phyloP scores from a whole-genome alignment of 2,113 vertebrate genomes.

The Rhizomys pruinosus region DNA sequence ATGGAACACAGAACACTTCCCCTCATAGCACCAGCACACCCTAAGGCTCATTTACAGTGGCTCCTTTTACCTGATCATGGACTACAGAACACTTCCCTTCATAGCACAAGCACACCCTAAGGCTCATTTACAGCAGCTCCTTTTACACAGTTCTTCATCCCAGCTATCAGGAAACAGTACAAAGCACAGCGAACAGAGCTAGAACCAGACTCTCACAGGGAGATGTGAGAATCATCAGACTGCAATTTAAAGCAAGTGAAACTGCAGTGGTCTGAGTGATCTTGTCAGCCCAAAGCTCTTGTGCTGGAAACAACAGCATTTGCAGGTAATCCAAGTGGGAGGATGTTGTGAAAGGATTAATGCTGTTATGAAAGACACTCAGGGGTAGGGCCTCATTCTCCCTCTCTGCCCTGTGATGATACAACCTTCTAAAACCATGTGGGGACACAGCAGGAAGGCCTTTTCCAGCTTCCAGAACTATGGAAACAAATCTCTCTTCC shows the following conservation, averaged over 20 bases:
- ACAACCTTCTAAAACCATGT: too few relatives aligned
- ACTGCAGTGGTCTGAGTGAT: neutral
- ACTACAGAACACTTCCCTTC: too few relatives aligned
- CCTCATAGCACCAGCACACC: too few relatives aligned
- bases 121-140: too few relatives aligned
- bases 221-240: too few relatives aligned
- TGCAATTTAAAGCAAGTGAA: neutral
- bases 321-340: neutral
- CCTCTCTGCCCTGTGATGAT: too few relatives aligned
- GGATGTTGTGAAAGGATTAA: neutral
- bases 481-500: conserved; percentile 4
- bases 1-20: too few relatives aligned
- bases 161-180: neutral
- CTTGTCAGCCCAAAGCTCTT: neutral
- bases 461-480: neutral
- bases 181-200: neutral
- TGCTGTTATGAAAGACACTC: neutral
- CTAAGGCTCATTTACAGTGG: too few relatives aligned
- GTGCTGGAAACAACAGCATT: neutral
- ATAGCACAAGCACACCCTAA: too few relatives aligned
- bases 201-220: neutral
- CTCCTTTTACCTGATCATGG: too few relatives aligned
- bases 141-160: neutral
- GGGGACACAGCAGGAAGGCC: neutral
- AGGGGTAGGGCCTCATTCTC: neutral